Evolutionary conservation across 2,113 vertebrate genomes (phyloP).

Genomic region (Macquaria australasica): DNA sequence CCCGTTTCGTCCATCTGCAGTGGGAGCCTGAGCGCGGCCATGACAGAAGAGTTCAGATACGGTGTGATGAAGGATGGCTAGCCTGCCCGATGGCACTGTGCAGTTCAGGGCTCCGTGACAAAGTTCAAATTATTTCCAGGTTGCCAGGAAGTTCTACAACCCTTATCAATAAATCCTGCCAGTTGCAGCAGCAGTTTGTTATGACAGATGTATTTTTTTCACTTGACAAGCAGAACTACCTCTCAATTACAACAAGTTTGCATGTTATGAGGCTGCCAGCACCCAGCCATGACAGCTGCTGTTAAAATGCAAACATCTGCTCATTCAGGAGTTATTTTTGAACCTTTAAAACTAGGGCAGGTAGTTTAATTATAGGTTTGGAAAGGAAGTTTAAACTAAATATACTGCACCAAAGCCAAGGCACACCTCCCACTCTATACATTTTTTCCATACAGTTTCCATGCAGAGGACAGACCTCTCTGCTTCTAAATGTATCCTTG

Average conservation of each 20-base stretch:
- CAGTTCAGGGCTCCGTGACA: constrained; percentile 71
- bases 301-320: constrained; percentile 82
- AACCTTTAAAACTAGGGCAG: constrained; percentile 77
- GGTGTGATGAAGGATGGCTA: constrained; percentile 66
- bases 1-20: not conserved
- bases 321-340: constrained; percentile 78
- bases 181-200: constrained; percentile 68
- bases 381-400: constrained; percentile 49
- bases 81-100: constrained; percentile 38
- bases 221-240: constrained; percentile 78
- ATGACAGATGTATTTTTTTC: constrained; percentile 77
- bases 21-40: constrained; percentile 38
- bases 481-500: constrained; percentile 18
- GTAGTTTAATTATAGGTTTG: constrained; percentile 78
- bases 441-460: constrained; percentile 3
- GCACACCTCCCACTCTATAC: not conserved
- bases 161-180: constrained; percentile 74
- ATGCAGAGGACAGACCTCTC: not conserved
- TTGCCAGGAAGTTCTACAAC: constrained; percentile 60
- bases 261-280: constrained; percentile 64
- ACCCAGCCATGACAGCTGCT: constrained; percentile 74
- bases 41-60: constrained; percentile 72
- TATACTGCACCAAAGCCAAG: constrained; percentile 26
- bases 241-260: constrained; percentile 73
- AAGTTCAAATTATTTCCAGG: constrained; percentile 78